Percentiles rank a stretch among this genome's conserved stretches.
Conservation (phyloP, 2,888 invertebrate species). For the Macaria notata region DNA sequence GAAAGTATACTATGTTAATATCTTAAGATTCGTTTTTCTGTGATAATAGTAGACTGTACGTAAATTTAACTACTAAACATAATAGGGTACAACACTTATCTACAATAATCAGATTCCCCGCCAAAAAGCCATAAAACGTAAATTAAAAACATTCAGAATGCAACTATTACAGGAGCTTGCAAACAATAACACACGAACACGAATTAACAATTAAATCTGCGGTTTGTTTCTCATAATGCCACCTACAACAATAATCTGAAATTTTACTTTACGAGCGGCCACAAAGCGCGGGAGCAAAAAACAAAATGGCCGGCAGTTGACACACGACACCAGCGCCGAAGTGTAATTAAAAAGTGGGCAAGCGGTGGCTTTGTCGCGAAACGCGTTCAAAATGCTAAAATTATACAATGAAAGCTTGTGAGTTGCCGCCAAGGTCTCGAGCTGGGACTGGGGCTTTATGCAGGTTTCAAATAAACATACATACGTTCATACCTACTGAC, state of each 20-base stretch:
- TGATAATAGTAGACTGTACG: no score
- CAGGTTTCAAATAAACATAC: no score
- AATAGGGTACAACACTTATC: no score
- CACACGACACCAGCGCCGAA: slow-evolving; percentile 54
- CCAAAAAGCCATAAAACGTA: slow-evolving; percentile 5
- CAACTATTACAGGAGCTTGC: slow-evolving; percentile 10
- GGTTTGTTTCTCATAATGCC: slow-evolving; percentile 78
- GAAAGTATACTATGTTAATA: no score
- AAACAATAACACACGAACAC: slow-evolving; percentile 43
- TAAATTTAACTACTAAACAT: no score
- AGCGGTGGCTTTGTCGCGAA: slow-evolving; percentile 44
- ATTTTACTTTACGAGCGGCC: slow-evolving; percentile 72
- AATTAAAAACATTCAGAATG: slow-evolving; percentile 7
- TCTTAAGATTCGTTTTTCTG: no score
- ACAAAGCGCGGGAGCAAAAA: slow-evolving; percentile 67
- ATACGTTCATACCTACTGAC: no score
- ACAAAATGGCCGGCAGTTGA: slow-evolving; percentile 60
- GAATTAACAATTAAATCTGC: slow-evolving; percentile 76
- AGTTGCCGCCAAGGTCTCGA: slow-evolving; percentile 29
- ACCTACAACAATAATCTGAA: slow-evolving; percentile 64
- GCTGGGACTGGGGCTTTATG: not conserved
- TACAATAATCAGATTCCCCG: no score
- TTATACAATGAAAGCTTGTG: slow-evolving; percentile 25
- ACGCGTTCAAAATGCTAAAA: slow-evolving; percentile 38
- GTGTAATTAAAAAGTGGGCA: slow-evolving; percentile 48